Base-by-base conservation (phyloP, 2,888 invertebrate species). In the Cryptus viduatorius region DNA sequence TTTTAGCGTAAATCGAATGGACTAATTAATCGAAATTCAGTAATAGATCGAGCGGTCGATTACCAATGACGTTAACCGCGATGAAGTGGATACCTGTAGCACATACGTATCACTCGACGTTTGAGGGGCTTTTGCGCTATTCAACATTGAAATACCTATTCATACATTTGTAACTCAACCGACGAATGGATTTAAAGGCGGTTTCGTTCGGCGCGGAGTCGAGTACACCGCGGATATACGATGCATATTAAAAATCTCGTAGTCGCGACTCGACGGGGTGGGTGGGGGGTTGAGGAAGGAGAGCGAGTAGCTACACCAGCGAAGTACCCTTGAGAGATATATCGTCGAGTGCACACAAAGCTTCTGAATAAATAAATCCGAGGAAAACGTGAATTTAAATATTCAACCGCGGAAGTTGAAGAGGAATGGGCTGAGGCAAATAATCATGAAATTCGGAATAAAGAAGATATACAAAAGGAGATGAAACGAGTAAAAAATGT, bases 321-420 rank as follows among this genome's bases (percentile, higher is more conserved):
- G 16, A 59, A 16, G 56, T 42, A 44, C 42, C 29, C 59, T 48
- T 7, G 50, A 42, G 68, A 67, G 16, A 59, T 14, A 50, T 67
- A 67, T 67, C 31, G 44, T 50, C 56, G 29, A 78, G 48, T 42
- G 67, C 77, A 68, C 46, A 46, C 46, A 46, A 78, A 50, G n/a
- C 67, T 46, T 56, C 29, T 68, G 78, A 72, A 82, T 82, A 78
- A 82, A 78, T 78, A 67, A 78, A 72, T 72, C 53, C 61, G 29
- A 5, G 71, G 56, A 67, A 72, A 24, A 64, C 53, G 46, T 16
- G 64, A 42, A 72, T 68, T 72, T 77, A 14, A 73, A 82, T 73
- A 56, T 71, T 44, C 46, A 16, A 75, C n/a, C n/a, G 16, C 14
- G 24, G 10, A 37, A 65, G 31, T n/a, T 12, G 19, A 24, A 42